phyloP scores from a whole-genome alignment of 2,888 invertebrate genomes.

The Melipona bicolor region DNA sequence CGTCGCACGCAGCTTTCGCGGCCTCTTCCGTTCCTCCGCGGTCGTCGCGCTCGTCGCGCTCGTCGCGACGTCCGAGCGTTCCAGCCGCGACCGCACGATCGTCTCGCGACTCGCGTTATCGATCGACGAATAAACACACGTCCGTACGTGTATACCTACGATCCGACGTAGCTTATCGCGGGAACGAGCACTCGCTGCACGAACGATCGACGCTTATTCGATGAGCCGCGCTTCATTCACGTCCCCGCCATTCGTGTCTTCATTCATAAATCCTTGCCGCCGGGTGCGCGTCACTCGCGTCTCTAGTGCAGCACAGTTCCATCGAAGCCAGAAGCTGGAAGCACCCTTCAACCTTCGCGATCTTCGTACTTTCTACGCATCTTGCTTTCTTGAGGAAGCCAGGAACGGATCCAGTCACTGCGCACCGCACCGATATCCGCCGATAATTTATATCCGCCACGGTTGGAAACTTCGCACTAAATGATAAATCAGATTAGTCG shows the following conservation, averaged over 20 bases:
- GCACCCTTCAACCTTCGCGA: background rate
- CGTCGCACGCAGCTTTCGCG: background rate
- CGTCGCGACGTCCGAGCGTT: background rate
- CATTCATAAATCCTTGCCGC: conserved; percentile 51
- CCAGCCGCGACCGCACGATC: conserved; percentile 1
- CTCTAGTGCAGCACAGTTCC: background rate
- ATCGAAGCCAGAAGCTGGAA: background rate
- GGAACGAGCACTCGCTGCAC: conserved; percentile 64
- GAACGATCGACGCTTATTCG: conserved; percentile 58
- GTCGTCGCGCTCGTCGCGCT: background rate
- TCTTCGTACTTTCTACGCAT: background rate
- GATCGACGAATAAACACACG: conserved; percentile 22
- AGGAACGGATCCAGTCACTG: background rate
- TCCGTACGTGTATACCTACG: conserved; percentile 27
- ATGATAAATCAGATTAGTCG: too few species aligned
- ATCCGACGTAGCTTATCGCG: conserved; percentile 25
- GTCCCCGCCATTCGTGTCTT: conserved; percentile 40
- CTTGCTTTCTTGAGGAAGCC: too few species aligned
- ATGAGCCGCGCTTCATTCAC: conserved; percentile 67
- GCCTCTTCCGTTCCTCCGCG: background rate
- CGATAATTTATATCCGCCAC: background rate
- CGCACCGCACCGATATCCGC: background rate
- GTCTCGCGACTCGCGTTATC: conserved; percentile 15
- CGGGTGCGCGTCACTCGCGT: background rate
- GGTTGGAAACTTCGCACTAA: background rate